A percentile compares a stretch with the other conserved stretches of the same genome.
Evolutionary conservation across 2,113 vertebrate species (phyloP).

Genomic region (Anguilla japonica): DNA sequence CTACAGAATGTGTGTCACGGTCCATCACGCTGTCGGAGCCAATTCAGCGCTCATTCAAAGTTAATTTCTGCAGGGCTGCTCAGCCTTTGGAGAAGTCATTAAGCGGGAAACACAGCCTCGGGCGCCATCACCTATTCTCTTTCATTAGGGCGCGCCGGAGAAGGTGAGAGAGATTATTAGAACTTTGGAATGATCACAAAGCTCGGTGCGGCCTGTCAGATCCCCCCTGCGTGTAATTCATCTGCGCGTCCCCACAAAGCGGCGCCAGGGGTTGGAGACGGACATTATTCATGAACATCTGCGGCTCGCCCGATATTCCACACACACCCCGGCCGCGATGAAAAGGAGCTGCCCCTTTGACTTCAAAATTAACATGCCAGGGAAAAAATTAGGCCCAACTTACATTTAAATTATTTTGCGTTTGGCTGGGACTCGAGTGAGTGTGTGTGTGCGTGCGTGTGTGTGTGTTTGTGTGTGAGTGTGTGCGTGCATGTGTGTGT

Average conservation of each 20-base stretch:
- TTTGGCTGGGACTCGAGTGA: background rate
- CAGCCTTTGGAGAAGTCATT: constrained; percentile 99
- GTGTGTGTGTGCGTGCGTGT: too few relatives aligned
- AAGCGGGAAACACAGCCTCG: constrained; percentile 91
- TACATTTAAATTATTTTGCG: constrained; percentile 22
- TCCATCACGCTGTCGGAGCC: constrained; percentile 97
- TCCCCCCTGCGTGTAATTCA: constrained; percentile 99
- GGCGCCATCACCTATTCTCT: constrained; percentile 99
- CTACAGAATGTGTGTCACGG: constrained; percentile 96
- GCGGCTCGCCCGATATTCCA: constrained; percentile 89
- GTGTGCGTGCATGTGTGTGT: too few relatives aligned
- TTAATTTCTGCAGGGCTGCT: constrained; percentile 95
- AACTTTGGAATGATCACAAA: constrained; percentile 99
- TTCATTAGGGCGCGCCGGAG: constrained; percentile 98
- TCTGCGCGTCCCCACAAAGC: constrained; percentile 81
- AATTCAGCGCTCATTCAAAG: constrained; percentile 95
- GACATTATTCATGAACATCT: constrained; percentile 99
- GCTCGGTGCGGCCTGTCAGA: constrained; percentile 98
- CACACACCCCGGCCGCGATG: constrained; percentile 72
- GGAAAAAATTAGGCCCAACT: constrained; percentile 76
- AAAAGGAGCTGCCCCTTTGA: constrained; percentile 84
- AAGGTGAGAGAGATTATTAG: constrained; percentile 99
- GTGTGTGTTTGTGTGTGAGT: background rate
- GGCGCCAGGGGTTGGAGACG: constrained; percentile 90
- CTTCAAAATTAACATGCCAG: constrained; percentile 88